These are phyloP conservation scores for Diaperis boleti DNA, from an alignment of 2,888 invertebrate genomes.

Conservation along the genomic window DNA sequence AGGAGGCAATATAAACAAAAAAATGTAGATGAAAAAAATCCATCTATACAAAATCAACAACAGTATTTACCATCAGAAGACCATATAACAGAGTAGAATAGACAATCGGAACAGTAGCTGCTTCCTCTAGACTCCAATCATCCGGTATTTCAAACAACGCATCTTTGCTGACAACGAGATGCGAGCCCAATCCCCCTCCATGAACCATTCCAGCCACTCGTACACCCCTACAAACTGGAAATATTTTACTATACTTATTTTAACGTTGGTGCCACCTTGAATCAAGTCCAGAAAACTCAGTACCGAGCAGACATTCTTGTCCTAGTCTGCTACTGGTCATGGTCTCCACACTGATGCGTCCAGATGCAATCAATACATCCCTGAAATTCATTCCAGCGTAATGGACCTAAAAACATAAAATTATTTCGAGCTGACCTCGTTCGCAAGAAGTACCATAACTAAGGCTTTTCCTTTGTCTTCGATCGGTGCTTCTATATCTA, in stretches of 20 bases:
- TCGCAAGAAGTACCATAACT: conserved; percentile 44
- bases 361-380: conserved; percentile 36
- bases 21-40: not conserved
- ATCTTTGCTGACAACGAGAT: conserved; percentile 66
- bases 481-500: conserved; percentile 75
- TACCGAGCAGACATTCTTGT: conserved; percentile 8
- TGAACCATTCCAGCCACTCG: conserved; percentile 67
- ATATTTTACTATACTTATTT: too few relatives aligned
- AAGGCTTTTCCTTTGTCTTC: conserved; percentile 46
- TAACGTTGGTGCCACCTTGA: not conserved
- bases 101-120: conserved; percentile 73
- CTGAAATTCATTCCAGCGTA: not conserved
- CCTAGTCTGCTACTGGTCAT: not conserved
- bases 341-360: conserved; percentile 2
- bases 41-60: not conserved
- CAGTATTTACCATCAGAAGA: conserved; percentile 48
- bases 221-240: conserved; percentile 49
- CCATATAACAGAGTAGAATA: conserved; percentile 67
- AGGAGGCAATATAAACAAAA: too few relatives aligned
- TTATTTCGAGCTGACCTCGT: too few relatives aligned
- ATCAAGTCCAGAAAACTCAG: conserved; percentile 20
- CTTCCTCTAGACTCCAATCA: conserved; percentile 70
- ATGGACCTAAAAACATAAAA: not conserved
- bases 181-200: conserved; percentile 70
- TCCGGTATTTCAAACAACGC: conserved; percentile 69